Conservation (phyloP, 2,797 vertebrate species). For the Eidolon dupreanum region DNA sequence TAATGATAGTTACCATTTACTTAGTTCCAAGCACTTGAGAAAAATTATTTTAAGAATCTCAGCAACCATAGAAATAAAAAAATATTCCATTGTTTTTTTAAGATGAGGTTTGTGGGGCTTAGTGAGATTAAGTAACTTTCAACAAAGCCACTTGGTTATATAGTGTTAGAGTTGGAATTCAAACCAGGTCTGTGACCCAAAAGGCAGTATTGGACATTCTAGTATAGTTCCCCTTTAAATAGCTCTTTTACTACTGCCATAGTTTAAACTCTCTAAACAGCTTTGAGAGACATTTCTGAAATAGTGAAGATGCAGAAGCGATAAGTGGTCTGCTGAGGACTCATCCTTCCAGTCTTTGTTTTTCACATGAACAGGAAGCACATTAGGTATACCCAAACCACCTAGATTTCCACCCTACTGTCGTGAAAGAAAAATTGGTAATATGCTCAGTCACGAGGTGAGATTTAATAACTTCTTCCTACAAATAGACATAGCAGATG, state of each 20-base stretch:
- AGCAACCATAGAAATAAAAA: background rate
- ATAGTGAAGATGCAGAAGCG: background rate
- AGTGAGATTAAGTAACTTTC: background rate
- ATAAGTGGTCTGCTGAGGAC: background rate
- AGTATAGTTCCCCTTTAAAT: background rate
- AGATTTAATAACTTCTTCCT: background rate
- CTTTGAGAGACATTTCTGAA: background rate
- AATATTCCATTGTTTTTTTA: background rate
- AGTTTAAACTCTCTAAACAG: background rate
- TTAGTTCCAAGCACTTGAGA: background rate
- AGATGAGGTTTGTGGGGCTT: background rate
- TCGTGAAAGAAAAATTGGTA: background rate
- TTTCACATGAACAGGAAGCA: background rate
- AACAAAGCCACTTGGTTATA: background rate
- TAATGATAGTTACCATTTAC: background rate
- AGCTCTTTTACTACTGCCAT: background rate
- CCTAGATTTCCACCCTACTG: background rate
- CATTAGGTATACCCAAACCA: background rate
- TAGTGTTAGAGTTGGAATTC: background rate
- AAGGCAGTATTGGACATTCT: background rate
- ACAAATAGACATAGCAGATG: background rate
- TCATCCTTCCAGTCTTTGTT: background rate
- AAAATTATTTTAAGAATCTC: conserved; percentile 28
- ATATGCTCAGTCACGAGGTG: background rate
- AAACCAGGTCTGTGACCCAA: background rate